Evolutionary conservation across 1,140 invertebrate genomes (phyloP).

Genomic region (Glossosoma conforme): DNA sequence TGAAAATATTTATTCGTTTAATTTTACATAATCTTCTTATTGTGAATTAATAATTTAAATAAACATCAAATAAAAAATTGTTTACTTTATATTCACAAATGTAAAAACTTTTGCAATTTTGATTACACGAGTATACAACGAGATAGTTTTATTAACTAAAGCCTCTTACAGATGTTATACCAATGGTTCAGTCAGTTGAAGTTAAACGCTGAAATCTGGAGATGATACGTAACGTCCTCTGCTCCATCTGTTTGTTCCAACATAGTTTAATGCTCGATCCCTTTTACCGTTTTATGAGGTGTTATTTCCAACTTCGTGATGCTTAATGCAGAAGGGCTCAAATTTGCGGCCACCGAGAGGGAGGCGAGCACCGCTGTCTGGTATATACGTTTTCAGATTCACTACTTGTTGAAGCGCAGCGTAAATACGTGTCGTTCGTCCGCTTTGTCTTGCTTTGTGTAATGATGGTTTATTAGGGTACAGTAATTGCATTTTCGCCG

Average conservation of each 20-base stretch:
- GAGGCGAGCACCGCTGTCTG: too few relatives aligned
- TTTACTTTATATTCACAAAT: too few relatives aligned
- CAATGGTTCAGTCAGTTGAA: neutral
- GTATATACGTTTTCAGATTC: too few relatives aligned
- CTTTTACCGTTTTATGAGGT: constrained; percentile 23
- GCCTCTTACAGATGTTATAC: neutral
- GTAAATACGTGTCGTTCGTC: constrained; percentile 7
- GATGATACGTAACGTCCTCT: neutral
- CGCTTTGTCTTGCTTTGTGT: constrained; percentile 9
- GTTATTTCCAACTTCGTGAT: constrained; percentile 29
- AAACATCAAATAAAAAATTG: too few relatives aligned
- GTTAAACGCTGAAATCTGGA: neutral
- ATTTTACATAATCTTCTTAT: too few relatives aligned
- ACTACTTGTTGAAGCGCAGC: constrained; percentile 1
- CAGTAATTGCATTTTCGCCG: constrained; percentile 6
- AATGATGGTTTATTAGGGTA: constrained; percentile 18
- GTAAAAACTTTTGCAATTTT: neutral
- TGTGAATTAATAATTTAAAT: too few relatives aligned
- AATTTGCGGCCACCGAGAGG: constrained; percentile 9
- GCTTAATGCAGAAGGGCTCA: constrained; percentile 20
- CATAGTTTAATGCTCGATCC: constrained; percentile 19
- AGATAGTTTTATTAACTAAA: neutral
- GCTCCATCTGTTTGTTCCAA: constrained; percentile 10
- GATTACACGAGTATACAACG: neutral
- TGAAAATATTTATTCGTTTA: too few relatives aligned